Base-by-base conservation (phyloP, 2,888 invertebrate genomes). In the Cataglyphis rosenhaueri region DNA sequence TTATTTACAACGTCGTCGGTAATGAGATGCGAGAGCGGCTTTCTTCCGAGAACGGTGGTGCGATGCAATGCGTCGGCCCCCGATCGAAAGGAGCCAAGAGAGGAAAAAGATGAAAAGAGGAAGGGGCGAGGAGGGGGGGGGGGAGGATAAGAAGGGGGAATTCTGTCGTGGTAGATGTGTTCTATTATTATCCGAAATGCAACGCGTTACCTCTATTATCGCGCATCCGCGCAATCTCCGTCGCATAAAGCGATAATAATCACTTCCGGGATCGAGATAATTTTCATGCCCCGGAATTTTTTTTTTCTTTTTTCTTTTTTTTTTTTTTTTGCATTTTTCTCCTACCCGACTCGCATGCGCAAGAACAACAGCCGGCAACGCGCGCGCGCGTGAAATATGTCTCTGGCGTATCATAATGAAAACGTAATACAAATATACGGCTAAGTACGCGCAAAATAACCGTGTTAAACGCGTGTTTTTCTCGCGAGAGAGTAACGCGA, bases 21-120 rank as follows among this genome's bases (percentile, higher is more conserved):
- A 85, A 87, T 87, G 82, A 88, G 88, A 87, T 84, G 86, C 86
- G 82, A 86, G 76, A 83, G 85, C 82, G 70, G 71, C 87, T 88
- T 90, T 90, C 90, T 90, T 90, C 88, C 85, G 81, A 86, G 89
- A 90, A 90, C 74, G 44, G n/a, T n/a, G 61, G 57, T 74, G 81
- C 68, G 65, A 71, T 10, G 8, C 38, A 0, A 9, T 4, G 41
- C 15, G 82, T 83, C 68, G 71, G 41, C 64, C 59, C 48, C 66
- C 76, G 66, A 76, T 76, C 75, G 38, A 35, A 52, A 52, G 35
- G 65, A n/a, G 52, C 2, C 25, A 35, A 18, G 25, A 41, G 29
- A 18, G 3, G 32, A 18, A 81, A 62, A 35, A 10, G 15, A 44
- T 15, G n/a, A 2, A 52, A n/a, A 8, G 48, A 8, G 18, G n/a